Evolutionary conservation across 1,140 invertebrate genomes (phyloP).

Genomic region (Heterodera carotae): DNA sequence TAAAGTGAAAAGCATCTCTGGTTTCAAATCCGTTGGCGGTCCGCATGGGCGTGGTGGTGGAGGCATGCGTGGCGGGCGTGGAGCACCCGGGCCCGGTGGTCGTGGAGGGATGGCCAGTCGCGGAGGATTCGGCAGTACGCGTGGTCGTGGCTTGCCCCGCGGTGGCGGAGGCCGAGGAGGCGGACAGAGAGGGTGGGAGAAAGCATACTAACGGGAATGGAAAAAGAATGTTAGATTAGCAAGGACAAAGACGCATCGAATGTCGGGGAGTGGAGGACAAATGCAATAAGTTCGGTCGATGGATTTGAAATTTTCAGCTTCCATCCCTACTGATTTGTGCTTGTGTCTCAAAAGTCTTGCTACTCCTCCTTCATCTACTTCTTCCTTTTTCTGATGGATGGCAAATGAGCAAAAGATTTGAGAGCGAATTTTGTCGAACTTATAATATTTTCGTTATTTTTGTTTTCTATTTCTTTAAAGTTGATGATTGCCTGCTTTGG

Average conservation of each 20-base stretch:
- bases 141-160: conserved; percentile 4
- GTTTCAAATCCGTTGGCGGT: conserved; percentile 2
- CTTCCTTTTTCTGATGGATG: neutral
- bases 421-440: neutral
- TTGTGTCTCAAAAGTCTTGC: too few relatives aligned
- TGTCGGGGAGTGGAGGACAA: too few relatives aligned
- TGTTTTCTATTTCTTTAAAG: neutral
- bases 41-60: conserved; percentile 18
- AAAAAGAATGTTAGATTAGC: too few relatives aligned
- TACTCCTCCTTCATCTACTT: too few relatives aligned
- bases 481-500: neutral
- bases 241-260: too few relatives aligned
- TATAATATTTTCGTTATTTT: neutral
- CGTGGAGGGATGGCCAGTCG: conserved; percentile 9
- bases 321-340: conserved; percentile 12
- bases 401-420: neutral
- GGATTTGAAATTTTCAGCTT: neutral
- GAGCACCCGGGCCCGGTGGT: conserved; percentile 14
- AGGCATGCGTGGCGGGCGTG: neutral
- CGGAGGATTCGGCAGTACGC: conserved; percentile 24
- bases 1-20: neutral
- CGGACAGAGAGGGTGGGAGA: conserved; percentile 32
- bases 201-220: neutral
- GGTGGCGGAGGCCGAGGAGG: conserved; percentile 24
- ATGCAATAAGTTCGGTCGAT: too few relatives aligned